These are phyloP conservation scores for Notechis scutatus DNA, from an alignment of 2,113 vertebrate species.

Conservation along the genomic window DNA sequence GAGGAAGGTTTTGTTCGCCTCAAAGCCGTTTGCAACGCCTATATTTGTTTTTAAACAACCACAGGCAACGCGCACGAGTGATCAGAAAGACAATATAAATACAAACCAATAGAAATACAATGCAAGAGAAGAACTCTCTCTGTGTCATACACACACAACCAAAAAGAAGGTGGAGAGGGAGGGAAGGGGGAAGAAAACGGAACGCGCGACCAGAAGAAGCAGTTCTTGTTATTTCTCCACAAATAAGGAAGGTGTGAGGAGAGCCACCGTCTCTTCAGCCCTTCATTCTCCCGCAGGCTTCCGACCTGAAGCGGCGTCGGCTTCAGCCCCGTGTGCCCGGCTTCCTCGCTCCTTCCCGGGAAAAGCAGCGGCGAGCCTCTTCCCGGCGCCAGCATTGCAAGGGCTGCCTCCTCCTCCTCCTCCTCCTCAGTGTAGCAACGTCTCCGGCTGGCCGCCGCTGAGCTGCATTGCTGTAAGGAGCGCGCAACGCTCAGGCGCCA, in stretches of 20 bases:
- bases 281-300: background rate
- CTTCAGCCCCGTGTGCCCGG: background rate
- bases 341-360: background rate
- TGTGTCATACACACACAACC: background rate
- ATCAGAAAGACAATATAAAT: background rate
- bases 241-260: background rate
- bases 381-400: background rate
- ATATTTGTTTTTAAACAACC: background rate
- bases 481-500: background rate
- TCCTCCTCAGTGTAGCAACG: background rate
- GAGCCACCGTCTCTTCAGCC: background rate
- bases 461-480: conserved; percentile 8
- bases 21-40: background rate
- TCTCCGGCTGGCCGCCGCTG: background rate
- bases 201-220: too few species aligned
- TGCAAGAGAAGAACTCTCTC: background rate
- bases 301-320: background rate
- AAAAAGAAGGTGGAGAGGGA: background rate
- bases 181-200: too few species aligned
- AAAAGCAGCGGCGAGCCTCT: background rate
- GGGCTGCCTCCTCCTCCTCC: background rate
- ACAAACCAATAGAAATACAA: background rate
- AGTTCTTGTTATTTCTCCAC: too few species aligned
- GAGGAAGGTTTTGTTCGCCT: background rate
- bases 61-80: background rate